Evolutionary conservation across 37 sponge, comb jelly and placozoan genomes (phyloP), one percentile per base, ranked within the genome.

Genomic region (Ephydatia muelleri): DNA sequence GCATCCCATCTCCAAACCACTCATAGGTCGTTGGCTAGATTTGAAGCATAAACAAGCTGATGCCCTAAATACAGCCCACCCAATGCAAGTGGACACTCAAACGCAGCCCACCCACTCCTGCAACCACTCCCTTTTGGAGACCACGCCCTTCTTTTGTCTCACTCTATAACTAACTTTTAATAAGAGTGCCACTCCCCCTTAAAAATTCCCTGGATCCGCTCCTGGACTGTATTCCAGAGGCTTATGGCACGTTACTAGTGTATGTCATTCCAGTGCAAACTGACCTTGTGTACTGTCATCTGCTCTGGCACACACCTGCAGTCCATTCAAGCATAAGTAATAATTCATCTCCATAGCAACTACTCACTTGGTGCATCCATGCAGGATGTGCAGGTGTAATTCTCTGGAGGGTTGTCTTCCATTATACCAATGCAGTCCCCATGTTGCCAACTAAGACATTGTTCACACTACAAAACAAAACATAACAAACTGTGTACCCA

Each of bases 401-500:
- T 79, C 72, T 88, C 72, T 2, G 94, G 92, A 39, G 88, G 77
- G 0, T 38, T 49, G 38, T 84, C 82, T 31, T 82, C 82, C n/a
- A 67, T 70, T 13, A 94, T 77, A 13, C 86, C 89, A 49, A 94
- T 78, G 73, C 94, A 94, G 68, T 94, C 94, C 9, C 89, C 92
- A 91, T 94, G 94, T 65, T 94, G 94, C 94, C 94, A 94, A 16
- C 87, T 81, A 26, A 94, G 78, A 38, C 94, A 94, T 82, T 94
- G 87, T 43, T 93, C 93, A 89, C 93, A 93, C 93, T 93, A 80
- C 64, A n/a, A 82, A 66, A 49, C 28, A 88, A 16, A 0, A 36
- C 40, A 36, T 47, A 33, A 37, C 37, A n/a, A 37, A 21, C 22
- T 36, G 26, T 3, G 2, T 33, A 37, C 71, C 9, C 49, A 23